Base-by-base conservation (phyloP, 2,113 vertebrate species). In the Chloroceryle aenea region DNA sequence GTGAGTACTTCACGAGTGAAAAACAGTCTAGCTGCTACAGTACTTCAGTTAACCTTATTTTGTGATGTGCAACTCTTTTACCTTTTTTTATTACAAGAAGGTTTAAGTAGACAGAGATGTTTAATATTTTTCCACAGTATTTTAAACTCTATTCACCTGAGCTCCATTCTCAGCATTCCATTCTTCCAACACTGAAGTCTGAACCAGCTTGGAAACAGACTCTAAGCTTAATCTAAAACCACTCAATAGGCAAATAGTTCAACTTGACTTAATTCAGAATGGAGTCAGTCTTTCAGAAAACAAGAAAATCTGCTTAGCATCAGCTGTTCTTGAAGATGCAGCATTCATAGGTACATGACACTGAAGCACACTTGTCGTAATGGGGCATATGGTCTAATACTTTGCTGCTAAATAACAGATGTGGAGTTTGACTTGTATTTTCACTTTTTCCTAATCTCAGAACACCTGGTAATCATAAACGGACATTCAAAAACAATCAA, bases 151-250 rank as follows among this genome's bases (percentile, higher is more conserved):
- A 15, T 73, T 87, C 58, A 29, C 55, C 38, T 36, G 29, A 64
- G 43, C 34, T 80, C 38, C 59, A 94, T 86, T 82, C 72, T 84
- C 50, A 80, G n/a, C 63, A 92, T 84, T 94, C 86, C 79, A 56
- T 81, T 71, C 36, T 80, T 83, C 55, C 52, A 30, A n/a, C 48
- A 55, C 42, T 72, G 15, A 75, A 94, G 27, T 25, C 36, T 79
- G 58, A 95, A 90, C 30, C 66, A 87, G 34, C 52, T n/a, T 85
- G 77, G 34, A 96, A 73, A 2, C 66, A 68, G 74, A 94, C 19
- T 40, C 56, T 6, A 63, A 45, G 7, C 29, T 87, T 59, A 73
- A 72, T 47, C 43, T 73, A 77, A 94, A 91, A 68, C 13, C 3
- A 29, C 20, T 85, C 76, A 68, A 26, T 4, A 81, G 14, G 20